A percentile compares a stretch with the other conserved stretches of the same genome.
phyloP scores from a whole-genome alignment of 23 tunicate genomes.

The Trididemnum clinides region DNA sequence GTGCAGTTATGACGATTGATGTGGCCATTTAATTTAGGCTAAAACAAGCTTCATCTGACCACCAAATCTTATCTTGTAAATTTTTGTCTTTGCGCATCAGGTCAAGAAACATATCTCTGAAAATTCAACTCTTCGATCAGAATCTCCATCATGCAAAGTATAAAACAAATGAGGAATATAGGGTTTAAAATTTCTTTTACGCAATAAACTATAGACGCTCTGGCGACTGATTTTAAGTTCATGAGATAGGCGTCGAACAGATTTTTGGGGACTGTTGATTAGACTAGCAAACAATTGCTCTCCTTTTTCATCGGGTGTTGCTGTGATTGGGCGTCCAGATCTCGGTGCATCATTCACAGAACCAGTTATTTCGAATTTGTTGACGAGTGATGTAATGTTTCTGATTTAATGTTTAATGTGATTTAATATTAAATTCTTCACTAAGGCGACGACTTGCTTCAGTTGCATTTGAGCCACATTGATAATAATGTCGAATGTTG shows the following conservation, averaged over 20 bases:
- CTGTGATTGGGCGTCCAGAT: conserved; percentile 36
- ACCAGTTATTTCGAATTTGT: conserved; percentile 34
- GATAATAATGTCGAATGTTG: too few relatives aligned
- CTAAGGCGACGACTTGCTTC: conserved; percentile 33
- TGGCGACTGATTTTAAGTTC: conserved; percentile 22
- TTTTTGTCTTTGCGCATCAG: conserved; percentile 36
- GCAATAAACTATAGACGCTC: conserved; percentile 21
- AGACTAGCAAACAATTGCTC: conserved; percentile 26
- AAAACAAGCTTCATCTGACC: conserved; percentile 30
- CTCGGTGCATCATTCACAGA: conserved; percentile 34
- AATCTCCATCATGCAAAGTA: conserved; percentile 27
- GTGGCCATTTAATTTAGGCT: not conserved
- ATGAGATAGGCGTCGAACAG: conserved; percentile 30
- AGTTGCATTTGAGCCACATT: conserved; percentile 33
- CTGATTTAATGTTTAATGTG: too few relatives aligned
- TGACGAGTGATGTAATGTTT: conserved; percentile 23
- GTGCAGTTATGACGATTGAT: conserved; percentile 33
- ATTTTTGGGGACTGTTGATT: conserved; percentile 34
- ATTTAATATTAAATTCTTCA: conserved; percentile 14
- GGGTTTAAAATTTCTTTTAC: conserved; percentile 30
- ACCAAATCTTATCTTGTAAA: conserved; percentile 35
- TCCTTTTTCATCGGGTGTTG: conserved; percentile 33
- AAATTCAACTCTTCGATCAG: conserved; percentile 37
- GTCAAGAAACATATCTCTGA: conserved; percentile 40
- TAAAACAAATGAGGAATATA: conserved; percentile 28